Percentiles rank a stretch among this genome's conserved stretches.
Conservation (phyloP, 2,113 vertebrate species). For the Catharus fuscescens region DNA sequence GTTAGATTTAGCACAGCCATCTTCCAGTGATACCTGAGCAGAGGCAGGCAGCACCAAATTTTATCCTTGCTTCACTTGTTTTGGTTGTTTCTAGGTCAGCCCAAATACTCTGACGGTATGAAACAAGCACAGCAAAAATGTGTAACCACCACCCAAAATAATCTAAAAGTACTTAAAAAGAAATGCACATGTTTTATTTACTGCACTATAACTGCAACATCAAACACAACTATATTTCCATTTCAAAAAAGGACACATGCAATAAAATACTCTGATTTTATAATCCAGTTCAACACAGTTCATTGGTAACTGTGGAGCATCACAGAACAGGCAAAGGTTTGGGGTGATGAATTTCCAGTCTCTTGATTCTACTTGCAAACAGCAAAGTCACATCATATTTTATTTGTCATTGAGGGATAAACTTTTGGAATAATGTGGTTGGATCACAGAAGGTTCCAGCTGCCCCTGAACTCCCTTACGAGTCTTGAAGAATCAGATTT, state of each 20-base stretch:
- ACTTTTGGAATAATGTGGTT: neutral
- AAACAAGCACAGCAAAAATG: neutral
- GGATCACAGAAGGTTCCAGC: neutral
- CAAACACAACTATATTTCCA: neutral
- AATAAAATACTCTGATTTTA: slow-evolving; percentile 13
- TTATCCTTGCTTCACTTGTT: neutral
- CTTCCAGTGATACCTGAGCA: neutral
- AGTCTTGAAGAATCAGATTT: neutral
- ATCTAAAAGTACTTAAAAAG: slow-evolving; percentile 37
- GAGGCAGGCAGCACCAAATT: neutral
- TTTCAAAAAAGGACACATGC: slow-evolving; percentile 40
- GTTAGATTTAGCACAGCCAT: neutral
- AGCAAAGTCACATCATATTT: slow-evolving; percentile 29
- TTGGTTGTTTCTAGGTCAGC: neutral
- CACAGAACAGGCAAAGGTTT: neutral
- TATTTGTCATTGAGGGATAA: neutral
- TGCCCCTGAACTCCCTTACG: neutral
- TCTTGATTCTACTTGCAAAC: slow-evolving; percentile 18
- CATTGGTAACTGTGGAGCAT: neutral
- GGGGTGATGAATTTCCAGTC: slow-evolving; percentile 23
- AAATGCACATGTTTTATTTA: slow-evolving; percentile 48
- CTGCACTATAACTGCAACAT: neutral
- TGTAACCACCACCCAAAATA: neutral
- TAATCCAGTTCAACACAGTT: neutral
- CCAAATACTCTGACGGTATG: neutral